Evolutionary conservation across 2,888 invertebrate genomes (phyloP).

Genomic region (Spicauda simplicius): DNA sequence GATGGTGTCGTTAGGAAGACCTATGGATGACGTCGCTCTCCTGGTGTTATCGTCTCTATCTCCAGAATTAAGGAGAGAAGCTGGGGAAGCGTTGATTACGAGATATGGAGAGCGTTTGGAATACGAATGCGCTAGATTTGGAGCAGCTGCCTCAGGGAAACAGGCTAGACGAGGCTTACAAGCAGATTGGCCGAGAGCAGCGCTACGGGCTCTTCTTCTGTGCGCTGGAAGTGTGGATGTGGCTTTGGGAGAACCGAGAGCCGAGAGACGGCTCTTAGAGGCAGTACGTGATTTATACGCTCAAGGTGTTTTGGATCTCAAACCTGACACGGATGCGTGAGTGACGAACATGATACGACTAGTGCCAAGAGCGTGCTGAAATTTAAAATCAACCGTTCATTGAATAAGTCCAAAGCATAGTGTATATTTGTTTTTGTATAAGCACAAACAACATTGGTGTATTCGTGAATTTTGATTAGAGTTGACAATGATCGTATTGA

Average conservation of each 20-base stretch:
- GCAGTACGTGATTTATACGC: constrained; percentile 89
- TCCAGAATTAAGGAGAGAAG: constrained; percentile 87
- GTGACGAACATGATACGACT: constrained; percentile 42
- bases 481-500: constrained; percentile 57
- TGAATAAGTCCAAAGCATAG: constrained; percentile 55
- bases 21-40: constrained; percentile 91
- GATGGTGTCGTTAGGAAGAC: constrained; percentile 91
- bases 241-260: constrained; percentile 90
- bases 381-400: constrained; percentile 44
- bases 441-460: constrained; percentile 61
- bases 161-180: constrained; percentile 77
- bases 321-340: constrained; percentile 72
- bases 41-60: constrained; percentile 89
- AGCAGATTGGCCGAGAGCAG: constrained; percentile 88
- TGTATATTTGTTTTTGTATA: constrained; percentile 55
- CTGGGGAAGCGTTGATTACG: constrained; percentile 87
- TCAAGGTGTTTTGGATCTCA: constrained; percentile 87
- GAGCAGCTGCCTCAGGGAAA: constrained; percentile 84
- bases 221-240: constrained; percentile 93
- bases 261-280: constrained; percentile 90
- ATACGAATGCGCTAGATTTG: constrained; percentile 84
- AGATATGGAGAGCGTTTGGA: constrained; percentile 88
- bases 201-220: constrained; percentile 89
- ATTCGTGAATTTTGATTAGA: constrained; percentile 54
- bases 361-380: constrained; percentile 61